These are phyloP conservation scores for Dryobota labecula DNA, from an alignment of 2,888 invertebrate species.

Conservation along the genomic window DNA sequence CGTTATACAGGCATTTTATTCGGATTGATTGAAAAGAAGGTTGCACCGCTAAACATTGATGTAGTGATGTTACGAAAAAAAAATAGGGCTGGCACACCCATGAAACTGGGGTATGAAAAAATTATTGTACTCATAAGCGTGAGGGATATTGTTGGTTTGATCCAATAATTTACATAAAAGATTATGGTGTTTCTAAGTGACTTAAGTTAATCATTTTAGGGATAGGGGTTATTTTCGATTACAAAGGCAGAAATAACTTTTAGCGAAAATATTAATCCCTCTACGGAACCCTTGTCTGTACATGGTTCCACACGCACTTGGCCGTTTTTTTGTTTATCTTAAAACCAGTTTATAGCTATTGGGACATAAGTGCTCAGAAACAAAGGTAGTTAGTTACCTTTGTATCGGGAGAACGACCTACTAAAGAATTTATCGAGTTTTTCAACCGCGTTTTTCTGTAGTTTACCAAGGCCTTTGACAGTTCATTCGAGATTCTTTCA, in stretches of 20 bases:
- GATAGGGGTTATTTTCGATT: accelerated
- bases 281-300: neutral
- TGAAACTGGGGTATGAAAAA: neutral
- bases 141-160: neutral
- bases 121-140: neutral
- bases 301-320: neutral
- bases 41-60: neutral
- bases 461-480: neutral
- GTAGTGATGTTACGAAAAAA: no score
- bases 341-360: neutral
- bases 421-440: slow-evolving; percentile 17
- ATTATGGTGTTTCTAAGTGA: neutral
- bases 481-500: neutral
- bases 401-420: neutral
- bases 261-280: neutral
- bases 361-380: neutral
- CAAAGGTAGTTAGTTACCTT: slow-evolving; percentile 1
- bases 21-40: neutral
- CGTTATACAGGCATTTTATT: neutral
- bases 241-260: neutral
- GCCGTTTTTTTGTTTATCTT: slow-evolving; percentile 9
- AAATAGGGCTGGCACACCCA: neutral
- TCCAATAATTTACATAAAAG: neutral
- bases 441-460: neutral
- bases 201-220: neutral